These are phyloP conservation scores for Popillia japonica DNA, from an alignment of 1,140 invertebrate species.

Conservation along the genomic window DNA sequence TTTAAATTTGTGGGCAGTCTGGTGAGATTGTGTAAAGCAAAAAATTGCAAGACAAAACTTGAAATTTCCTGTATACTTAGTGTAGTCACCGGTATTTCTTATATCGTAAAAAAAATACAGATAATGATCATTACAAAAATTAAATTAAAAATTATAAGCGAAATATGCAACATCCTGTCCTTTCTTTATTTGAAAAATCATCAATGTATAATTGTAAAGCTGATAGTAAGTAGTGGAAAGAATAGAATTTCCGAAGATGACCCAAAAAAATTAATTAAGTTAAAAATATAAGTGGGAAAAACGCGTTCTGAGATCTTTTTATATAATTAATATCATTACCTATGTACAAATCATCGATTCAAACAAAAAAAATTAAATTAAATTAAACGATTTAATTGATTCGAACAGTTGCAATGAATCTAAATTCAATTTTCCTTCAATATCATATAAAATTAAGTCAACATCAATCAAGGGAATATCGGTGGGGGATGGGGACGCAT, in stretches of 20 bases:
- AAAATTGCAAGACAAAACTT: neutral
- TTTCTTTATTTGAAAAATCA: no score
- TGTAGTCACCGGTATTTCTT: neutral
- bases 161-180: no score
- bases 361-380: constrained; percentile 33
- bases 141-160: neutral
- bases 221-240: no score
- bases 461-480: no score
- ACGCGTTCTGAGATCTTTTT: constrained; percentile 1
- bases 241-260: no score
- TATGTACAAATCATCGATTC: constrained; percentile 8
- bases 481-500: no score
- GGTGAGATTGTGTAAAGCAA: neutral
- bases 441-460: no score
- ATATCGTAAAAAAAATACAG: neutral
- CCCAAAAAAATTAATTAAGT: no score
- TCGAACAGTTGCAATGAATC: neutral
- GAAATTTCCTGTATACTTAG: neutral
- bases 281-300: no score
- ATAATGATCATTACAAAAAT: neutral
- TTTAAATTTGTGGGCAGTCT: no score
- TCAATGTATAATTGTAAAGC: no score
- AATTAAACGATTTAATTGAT: constrained; percentile 12
- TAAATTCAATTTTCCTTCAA: neutral
- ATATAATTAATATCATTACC: neutral